Evolutionary conservation across 2,797 vertebrate genomes (phyloP).

Genomic region (Philypnodon macrostomus): DNA sequence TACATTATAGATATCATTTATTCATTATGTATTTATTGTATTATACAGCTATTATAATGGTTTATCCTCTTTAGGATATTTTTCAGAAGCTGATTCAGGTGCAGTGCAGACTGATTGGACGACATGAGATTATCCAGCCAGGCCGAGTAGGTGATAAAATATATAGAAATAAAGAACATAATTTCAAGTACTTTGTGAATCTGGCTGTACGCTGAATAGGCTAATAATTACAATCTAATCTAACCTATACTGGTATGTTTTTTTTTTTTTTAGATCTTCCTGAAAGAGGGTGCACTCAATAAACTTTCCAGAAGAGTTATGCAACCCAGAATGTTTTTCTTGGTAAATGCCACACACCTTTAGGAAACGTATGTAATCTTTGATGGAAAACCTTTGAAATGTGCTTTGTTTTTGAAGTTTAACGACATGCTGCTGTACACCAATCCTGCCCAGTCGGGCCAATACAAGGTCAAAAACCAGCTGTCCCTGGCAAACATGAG

Average conservation of each 20-base stretch:
- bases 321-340: constrained; percentile 96
- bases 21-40: background rate
- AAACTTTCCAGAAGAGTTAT: constrained; percentile 95
- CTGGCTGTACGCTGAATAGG: too few species aligned
- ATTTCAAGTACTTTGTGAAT: too few species aligned
- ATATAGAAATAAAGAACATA: background rate
- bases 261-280: constrained; percentile 79
- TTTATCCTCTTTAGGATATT: constrained; percentile 81
- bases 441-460: constrained; percentile 87
- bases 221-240: too few species aligned
- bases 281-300: constrained; percentile 93
- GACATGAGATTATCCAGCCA: constrained; percentile 92
- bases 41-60: constrained; percentile 4
- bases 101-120: constrained; percentile 88
- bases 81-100: constrained; percentile 96
- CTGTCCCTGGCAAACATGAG: constrained; percentile 92
- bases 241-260: background rate
- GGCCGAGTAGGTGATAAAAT: constrained; percentile 80
- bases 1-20: background rate
- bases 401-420: constrained; percentile 76
- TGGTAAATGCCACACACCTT: too few species aligned
- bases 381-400: too few species aligned
- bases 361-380: too few species aligned
- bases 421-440: constrained; percentile 92
- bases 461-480: constrained; percentile 93